Evolutionary conservation across 1,140 invertebrate species (phyloP).

Genomic region (Zophobas morio): DNA sequence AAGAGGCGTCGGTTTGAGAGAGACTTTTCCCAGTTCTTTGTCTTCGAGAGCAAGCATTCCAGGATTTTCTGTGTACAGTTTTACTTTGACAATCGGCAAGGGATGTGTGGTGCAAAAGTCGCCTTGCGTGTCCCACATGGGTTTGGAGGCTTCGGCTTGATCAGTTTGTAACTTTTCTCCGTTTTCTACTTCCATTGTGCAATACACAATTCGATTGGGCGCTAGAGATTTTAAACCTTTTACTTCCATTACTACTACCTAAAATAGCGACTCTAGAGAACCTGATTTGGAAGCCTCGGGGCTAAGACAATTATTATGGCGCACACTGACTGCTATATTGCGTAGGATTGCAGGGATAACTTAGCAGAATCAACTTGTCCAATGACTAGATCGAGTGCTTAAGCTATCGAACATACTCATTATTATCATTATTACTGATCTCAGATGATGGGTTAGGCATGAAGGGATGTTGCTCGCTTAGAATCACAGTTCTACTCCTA

Average conservation of each 20-base stretch:
- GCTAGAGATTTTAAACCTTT: constrained; percentile 97
- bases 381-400: constrained; percentile 17
- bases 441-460: background rate
- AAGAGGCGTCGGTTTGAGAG: constrained; percentile 91
- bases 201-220: constrained; percentile 98
- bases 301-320: constrained; percentile 18
- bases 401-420: constrained; percentile 33
- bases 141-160: constrained; percentile 98
- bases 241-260: constrained; percentile 99
- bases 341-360: constrained; percentile 32
- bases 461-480: background rate
- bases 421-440: constrained; percentile 30
- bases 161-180: constrained; percentile 99
- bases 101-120: constrained; percentile 99
- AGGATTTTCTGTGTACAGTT: constrained; percentile 97
- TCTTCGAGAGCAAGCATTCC: constrained; percentile 98
- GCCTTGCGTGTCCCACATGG: constrained; percentile 98
- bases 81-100: constrained; percentile 96
- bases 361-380: constrained; percentile 32
- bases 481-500: no score
- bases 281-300: constrained; percentile 3
- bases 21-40: constrained; percentile 97
- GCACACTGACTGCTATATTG: constrained; percentile 28
- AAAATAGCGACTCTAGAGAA: constrained; percentile 61
- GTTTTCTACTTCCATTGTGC: constrained; percentile 99